Conservation (phyloP, 2,113 vertebrate species). For the Taxidea taxus region DNA sequence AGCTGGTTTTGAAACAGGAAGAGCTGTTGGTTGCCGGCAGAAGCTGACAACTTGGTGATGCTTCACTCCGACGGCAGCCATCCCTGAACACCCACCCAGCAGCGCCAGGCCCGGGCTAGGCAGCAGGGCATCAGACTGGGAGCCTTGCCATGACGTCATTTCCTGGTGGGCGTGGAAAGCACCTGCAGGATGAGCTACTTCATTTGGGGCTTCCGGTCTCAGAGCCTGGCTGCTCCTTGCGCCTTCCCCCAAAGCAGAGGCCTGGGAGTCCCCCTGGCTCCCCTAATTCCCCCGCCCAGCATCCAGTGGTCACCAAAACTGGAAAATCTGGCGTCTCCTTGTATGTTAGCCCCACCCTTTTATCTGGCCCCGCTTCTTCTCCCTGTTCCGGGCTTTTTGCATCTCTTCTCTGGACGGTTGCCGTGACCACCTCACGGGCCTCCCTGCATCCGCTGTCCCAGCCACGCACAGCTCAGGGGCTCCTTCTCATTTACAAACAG, state of each 20-base stretch:
- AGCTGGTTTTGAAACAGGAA: slow-evolving; percentile 46
- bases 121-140: neutral
- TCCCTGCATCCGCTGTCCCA: neutral
- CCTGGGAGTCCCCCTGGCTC: fast-evolving
- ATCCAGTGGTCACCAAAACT: neutral
- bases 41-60: neutral
- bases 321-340: neutral
- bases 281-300: neutral
- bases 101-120: neutral
- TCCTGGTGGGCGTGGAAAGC: neutral
- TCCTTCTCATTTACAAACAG: neutral
- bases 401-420: neutral
- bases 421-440: neutral
- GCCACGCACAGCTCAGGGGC: neutral
- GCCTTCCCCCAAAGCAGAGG: neutral
- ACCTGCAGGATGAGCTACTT: fast-evolving
- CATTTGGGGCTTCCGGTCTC: neutral
- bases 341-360: too few relatives aligned
- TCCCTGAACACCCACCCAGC: neutral
- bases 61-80: neutral
- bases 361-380: neutral
- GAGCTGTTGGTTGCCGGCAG: neutral
- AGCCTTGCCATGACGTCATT: too few relatives aligned
- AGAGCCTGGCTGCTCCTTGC: neutral
- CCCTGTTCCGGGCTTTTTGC: neutral